phyloP scores from a whole-genome alignment of 2,797 vertebrate species.

The Phataginus tricuspis region DNA sequence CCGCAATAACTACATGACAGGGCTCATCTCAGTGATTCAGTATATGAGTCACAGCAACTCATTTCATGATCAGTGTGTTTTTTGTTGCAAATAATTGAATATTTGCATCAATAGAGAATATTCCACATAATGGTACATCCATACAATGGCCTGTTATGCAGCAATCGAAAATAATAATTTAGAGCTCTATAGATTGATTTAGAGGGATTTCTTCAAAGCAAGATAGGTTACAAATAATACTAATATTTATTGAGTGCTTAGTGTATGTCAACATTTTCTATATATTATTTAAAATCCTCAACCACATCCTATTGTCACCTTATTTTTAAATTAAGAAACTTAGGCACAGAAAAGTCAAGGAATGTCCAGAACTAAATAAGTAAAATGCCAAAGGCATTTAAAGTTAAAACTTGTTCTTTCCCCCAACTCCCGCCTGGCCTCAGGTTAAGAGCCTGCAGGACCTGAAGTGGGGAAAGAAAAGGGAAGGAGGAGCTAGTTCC shows the following conservation, averaged over 20 bases:
- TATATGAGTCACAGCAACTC: constrained; percentile 50
- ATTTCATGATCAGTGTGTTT: constrained; percentile 33
- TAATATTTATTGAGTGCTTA: neutral
- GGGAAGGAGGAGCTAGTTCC: too few relatives aligned
- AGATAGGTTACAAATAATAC: neutral
- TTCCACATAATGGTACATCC: neutral
- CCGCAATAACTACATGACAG: constrained; percentile 10
- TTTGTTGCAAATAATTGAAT: constrained; percentile 39
- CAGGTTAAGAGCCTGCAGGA: neutral
- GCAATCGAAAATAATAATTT: neutral
- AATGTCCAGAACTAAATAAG: neutral
- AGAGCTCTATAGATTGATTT: neutral
- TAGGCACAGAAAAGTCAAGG: neutral
- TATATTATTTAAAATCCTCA: neutral
- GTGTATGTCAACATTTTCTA: neutral
- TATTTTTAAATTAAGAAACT: neutral
- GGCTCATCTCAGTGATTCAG: constrained; percentile 64
- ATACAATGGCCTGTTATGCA: neutral
- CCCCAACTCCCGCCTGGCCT: neutral
- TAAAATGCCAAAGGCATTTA: neutral
- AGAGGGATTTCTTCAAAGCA: neutral
- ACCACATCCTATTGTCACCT: neutral
- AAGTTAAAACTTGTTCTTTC: neutral
- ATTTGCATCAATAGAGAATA: constrained; percentile 49
- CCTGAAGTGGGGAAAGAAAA: neutral